Evolutionary conservation across 2,113 vertebrate species (phyloP).

Genomic region (Tychaedon coryphoeus): DNA sequence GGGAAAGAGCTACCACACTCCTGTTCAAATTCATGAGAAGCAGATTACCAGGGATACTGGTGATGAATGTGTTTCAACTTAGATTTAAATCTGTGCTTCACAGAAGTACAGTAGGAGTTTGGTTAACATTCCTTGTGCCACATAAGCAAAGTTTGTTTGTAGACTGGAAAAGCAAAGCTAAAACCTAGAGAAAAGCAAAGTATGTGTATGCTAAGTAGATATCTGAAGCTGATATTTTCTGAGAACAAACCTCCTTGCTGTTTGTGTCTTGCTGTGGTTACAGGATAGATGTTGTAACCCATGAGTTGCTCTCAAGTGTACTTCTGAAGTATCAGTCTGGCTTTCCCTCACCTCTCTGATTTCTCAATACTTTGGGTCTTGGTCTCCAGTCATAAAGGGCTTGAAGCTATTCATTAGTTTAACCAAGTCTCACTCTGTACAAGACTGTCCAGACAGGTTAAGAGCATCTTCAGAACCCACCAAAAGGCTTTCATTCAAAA

Average conservation of each 20-base stretch:
- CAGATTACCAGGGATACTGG: neutral
- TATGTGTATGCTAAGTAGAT: neutral
- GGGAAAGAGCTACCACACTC: neutral
- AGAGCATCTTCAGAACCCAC: neutral
- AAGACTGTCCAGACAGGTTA: neutral
- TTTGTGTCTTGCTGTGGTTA: neutral
- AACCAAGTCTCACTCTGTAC: neutral
- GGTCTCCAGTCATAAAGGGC: neutral
- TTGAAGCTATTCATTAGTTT: neutral
- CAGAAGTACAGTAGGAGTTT: neutral
- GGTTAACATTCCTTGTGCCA: neutral
- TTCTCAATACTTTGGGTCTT: neutral
- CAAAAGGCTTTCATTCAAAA: neutral
- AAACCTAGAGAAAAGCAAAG: neutral
- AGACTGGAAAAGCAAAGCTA: neutral
- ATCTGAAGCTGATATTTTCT: neutral
- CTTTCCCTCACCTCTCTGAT: neutral
- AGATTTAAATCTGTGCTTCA: neutral
- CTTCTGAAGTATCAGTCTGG: neutral
- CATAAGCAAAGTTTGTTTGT: neutral
- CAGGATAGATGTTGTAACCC: neutral
- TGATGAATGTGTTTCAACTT: neutral
- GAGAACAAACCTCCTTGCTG: neutral
- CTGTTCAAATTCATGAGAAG: neutral
- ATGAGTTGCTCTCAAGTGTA: neutral